Percentiles rank a stretch among this genome's conserved stretches.
phyloP scores from a whole-genome alignment of 2,888 invertebrate genomes.

The Hedya salicella region DNA sequence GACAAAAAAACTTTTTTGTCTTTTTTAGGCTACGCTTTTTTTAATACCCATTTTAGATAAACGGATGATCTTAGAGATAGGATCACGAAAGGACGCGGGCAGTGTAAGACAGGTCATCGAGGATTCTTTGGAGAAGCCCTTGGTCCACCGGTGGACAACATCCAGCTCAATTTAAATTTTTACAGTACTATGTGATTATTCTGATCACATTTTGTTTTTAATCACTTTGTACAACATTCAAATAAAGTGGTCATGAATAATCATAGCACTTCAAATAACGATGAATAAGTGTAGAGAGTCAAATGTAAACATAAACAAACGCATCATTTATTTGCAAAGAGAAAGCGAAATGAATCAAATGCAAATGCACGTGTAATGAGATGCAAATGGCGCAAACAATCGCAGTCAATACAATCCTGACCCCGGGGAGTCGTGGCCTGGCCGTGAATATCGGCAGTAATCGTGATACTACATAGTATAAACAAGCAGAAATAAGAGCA shows the following conservation, averaged over 20 bases:
- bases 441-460: slow-evolving; percentile 27
- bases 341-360: slow-evolving; percentile 41
- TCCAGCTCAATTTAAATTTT: no score
- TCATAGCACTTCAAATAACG: slow-evolving; percentile 12
- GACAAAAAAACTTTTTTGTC: no score
- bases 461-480: slow-evolving; percentile 28
- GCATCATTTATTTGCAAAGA: slow-evolving; percentile 40
- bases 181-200: no score
- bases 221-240: not conserved
- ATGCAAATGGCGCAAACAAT: slow-evolving; percentile 42
- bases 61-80: no score
- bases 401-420: slow-evolving; percentile 42
- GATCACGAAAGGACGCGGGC: no score
- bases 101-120: no score
- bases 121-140: no score
- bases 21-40: no score
- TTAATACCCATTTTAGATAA: no score
- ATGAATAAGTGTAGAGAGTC: slow-evolving; percentile 4
- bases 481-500: slow-evolving; percentile 16
- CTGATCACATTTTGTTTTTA: no score
- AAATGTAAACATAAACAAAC: slow-evolving; percentile 33
- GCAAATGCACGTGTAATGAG: slow-evolving; percentile 43
- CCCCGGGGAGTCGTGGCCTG: slow-evolving; percentile 35
- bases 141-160: no score
- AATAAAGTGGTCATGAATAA: not conserved